A percentile compares a stretch with the other conserved stretches of the same genome.
These are phyloP conservation scores for Acanthosepion lycidas DNA, from an alignment of 2,888 invertebrate species.

Conservation along the genomic window DNA sequence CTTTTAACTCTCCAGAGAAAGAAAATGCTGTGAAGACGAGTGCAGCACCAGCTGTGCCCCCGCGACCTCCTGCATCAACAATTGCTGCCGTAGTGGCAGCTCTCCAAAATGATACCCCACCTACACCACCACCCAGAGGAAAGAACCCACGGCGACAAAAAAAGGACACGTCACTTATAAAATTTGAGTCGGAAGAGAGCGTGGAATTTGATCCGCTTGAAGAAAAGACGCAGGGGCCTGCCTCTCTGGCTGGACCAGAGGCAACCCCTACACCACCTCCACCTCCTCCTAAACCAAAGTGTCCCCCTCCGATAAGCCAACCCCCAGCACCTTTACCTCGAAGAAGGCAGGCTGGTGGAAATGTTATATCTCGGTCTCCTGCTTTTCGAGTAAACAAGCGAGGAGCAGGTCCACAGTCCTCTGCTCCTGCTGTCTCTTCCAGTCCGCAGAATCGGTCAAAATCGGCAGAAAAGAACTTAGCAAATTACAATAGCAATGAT, in stretches of 20 bases:
- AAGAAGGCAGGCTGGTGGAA: neutral
- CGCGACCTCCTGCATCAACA: neutral
- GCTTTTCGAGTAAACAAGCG: constrained; percentile 34
- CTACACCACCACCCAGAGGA: neutral
- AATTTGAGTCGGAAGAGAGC: neutral
- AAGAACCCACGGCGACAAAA: neutral
- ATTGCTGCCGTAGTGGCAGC: neutral
- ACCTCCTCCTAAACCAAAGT: neutral
- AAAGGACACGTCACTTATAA: neutral
- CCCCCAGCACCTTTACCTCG: neutral
- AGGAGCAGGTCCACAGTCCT: neutral
- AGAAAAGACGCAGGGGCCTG: neutral
- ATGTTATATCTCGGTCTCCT: constrained; percentile 10
- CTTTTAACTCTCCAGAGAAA: constrained; percentile 40
- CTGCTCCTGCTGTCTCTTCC: neutral
- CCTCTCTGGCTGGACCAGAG: constrained; percentile 42
- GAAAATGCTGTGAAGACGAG: neutral
- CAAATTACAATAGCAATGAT: neutral
- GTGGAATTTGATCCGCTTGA: constrained; percentile 23
- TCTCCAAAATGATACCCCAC: neutral
- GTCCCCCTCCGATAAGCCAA: neutral
- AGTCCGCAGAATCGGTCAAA: neutral
- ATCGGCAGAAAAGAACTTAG: neutral
- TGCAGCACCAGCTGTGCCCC: neutral
- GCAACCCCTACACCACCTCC: neutral